Base-by-base conservation (phyloP, 2,113 vertebrate species). In the Triplophysa tibetana region DNA sequence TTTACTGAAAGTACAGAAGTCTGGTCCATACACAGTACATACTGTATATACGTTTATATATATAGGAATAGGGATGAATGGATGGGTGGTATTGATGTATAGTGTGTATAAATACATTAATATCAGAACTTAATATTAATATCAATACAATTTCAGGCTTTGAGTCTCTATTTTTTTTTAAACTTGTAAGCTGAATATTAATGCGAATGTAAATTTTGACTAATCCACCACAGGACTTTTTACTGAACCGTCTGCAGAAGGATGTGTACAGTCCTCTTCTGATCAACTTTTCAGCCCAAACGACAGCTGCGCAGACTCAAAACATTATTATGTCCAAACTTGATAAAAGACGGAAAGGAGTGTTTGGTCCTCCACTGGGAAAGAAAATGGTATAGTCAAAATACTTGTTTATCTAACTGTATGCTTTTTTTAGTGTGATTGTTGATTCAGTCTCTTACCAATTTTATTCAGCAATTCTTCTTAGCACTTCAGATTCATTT, bases 211-310 rank as follows among this genome's bases (percentile, higher is more conserved):
- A 16, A 38, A 8, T 38, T 7, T 38, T 24, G 14, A 50, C 13
- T 66, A 72, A 81, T 63, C 81, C 29, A 43, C 78, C 87, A 9
- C 73, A 96, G 96, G 93, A 97, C 90, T 97, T 98, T 86, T 91
- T 97, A 70, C 85, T 96, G 88, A 96, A 94, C 73, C 90, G 83
- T 21, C 90, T 97, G 86, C 85, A 93, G 84, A 98, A 96, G 87
- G 92, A 96, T 12, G 83, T 90, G 69, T 97, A 96, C 90, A 94
- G 89, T 86, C 95, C 95, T 48, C 87, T 96, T 84, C 88, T 97
- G 60, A 91, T 98, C 86, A 98, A 96, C 92, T 97, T 97, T 86
- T 97, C 96, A 64, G 96, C 96, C 63, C 96, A 98, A 90, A 97
- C 95, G 19, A 95, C 95, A 54, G 96, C 96, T 26, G 91, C 94